A percentile compares a stretch with the other conserved stretches of the same genome.
Evolutionary conservation across 2,113 vertebrate species (phyloP).

Genomic region (Zosterops lateralis): DNA sequence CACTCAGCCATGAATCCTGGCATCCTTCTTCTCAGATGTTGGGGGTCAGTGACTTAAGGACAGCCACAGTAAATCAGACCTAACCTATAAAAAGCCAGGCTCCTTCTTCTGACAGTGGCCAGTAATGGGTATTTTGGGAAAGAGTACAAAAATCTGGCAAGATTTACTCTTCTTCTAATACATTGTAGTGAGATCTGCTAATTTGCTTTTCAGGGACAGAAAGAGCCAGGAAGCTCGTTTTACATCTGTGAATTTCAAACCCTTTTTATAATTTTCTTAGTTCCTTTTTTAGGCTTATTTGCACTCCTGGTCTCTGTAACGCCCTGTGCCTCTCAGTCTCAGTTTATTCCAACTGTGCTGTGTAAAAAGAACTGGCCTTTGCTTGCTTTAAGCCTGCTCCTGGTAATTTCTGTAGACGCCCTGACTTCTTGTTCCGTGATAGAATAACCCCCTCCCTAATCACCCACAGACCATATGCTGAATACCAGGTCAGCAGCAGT

Average conservation of each 20-base stretch:
- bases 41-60: not conserved
- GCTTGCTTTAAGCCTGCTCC: not conserved
- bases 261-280: not conserved
- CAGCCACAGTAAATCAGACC: not conserved
- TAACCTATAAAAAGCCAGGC: not conserved
- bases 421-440: not conserved
- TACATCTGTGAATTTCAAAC: not conserved
- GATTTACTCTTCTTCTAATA: not conserved
- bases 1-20: not conserved
- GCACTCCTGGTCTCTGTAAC: not conserved
- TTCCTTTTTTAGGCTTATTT: not conserved
- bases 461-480: not conserved
- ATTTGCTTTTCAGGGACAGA: not conserved
- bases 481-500: not conserved
- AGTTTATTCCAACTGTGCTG: not conserved
- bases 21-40: not conserved
- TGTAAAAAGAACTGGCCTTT: not conserved
- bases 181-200: not conserved
- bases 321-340: not conserved
- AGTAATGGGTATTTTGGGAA: not conserved
- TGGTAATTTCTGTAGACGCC: not conserved
- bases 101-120: not conserved
- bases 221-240: not conserved
- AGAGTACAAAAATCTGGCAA: not conserved
- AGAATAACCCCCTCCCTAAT: not conserved